Percentiles rank a stretch among this genome's conserved stretches.
Evolutionary conservation across 2,888 invertebrate genomes (phyloP).

Genomic region (Cybosia mesomella): DNA sequence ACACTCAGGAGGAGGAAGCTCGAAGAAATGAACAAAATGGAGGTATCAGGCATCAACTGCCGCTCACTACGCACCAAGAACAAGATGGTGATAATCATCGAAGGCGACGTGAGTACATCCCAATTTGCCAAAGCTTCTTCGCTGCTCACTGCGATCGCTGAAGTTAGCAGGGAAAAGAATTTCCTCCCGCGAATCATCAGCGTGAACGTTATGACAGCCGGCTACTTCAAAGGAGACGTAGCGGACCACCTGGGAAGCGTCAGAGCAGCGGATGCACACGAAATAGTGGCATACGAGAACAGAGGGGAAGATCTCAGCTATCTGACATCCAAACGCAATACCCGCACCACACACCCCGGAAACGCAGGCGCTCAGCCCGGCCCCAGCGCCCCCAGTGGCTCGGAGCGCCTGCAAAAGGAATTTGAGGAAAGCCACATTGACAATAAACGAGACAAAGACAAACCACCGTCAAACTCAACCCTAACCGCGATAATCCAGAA

Average conservation of each 20-base stretch:
- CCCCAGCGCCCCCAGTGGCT: neutral
- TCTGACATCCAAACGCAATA: neutral
- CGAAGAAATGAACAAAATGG: neutral
- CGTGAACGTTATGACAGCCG: neutral
- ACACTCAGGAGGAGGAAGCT: slow-evolving; percentile 6
- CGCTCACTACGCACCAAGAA: slow-evolving; percentile 4
- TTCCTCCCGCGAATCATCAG: neutral
- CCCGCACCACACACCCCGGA: neutral
- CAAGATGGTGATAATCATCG: slow-evolving; percentile 9
- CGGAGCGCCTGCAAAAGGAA: slow-evolving; percentile 2
- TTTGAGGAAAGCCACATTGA: neutral
- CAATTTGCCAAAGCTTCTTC: slow-evolving; percentile 7
- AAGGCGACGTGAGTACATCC: neutral
- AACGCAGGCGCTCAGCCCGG: neutral
- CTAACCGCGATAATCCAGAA: neutral
- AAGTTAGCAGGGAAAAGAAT: neutral
- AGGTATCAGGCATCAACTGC: neutral
- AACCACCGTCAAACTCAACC: neutral
- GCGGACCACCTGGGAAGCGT: slow-evolving; percentile 3
- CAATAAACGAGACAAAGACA: neutral
- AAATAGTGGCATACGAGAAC: slow-evolving; percentile 13
- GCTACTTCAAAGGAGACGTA: neutral
- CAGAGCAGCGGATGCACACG: slow-evolving; percentile 7
- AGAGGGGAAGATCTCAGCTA: slow-evolving; percentile 9
- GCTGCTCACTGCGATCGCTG: neutral